A percentile compares a stretch with the other conserved stretches of the same genome.
These are phyloP conservation scores for Netelia virgata DNA, from an alignment of 2,888 invertebrate species.

Conservation along the genomic window DNA sequence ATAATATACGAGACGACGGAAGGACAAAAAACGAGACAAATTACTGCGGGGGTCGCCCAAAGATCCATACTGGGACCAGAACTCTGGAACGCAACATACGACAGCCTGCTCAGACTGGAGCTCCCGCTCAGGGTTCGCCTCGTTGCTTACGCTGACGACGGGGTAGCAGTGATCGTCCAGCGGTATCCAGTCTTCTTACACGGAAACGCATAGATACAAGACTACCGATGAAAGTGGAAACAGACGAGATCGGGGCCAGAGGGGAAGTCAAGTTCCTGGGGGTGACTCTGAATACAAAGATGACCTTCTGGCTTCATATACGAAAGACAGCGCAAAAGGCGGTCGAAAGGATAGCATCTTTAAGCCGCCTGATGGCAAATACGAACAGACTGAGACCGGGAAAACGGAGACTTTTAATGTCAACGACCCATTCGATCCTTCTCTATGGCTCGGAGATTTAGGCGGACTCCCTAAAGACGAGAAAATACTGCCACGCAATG, in stretches of 20 bases:
- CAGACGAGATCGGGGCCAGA: conserved; percentile 24
- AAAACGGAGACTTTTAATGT: no score
- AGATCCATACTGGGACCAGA: conserved; percentile 2
- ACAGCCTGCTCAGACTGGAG: conserved; percentile 22
- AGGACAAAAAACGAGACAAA: no score
- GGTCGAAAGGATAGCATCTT: no score
- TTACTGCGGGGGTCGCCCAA: neutral
- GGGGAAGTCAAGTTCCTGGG: conserved; percentile 72
- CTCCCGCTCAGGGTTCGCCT: conserved; percentile 3
- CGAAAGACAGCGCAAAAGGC: conserved; percentile 20
- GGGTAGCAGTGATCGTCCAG: conserved; percentile 54
- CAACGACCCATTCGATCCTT: no score
- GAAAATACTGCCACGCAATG: no score
- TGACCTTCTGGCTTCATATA: conserved; percentile 69
- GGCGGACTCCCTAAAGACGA: neutral
- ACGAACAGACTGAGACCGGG: no score
- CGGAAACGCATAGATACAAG: conserved; percentile 61
- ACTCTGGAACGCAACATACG: neutral
- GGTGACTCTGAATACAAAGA: conserved; percentile 62
- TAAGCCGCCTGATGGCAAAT: no score
- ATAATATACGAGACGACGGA: neutral
- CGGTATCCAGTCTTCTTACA: conserved; percentile 63
- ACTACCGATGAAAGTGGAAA: conserved; percentile 57
- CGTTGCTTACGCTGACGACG: conserved; percentile 36
- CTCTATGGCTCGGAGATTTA: no score